These are phyloP conservation scores for Actinernus sp. DNA, from an alignment of 92 coral and sea anemone genomes.

Conservation along the genomic window DNA sequence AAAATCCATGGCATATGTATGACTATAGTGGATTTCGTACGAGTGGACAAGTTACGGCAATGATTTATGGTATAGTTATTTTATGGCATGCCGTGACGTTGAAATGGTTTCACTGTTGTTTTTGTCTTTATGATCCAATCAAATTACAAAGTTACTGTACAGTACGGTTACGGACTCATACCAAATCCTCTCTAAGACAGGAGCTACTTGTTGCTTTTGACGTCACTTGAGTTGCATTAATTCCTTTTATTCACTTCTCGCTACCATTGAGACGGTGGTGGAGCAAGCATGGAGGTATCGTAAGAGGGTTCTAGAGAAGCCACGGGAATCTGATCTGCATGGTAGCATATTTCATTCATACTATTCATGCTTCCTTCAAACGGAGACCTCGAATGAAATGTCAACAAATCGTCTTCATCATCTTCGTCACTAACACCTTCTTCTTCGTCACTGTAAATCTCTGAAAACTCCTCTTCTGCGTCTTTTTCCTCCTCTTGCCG, in stretches of 20 bases:
- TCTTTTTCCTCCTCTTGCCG: slow-evolving; percentile 22
- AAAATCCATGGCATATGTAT: too few species aligned
- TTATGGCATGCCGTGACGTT: too few species aligned
- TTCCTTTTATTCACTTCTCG: neutral
- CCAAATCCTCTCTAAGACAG: neutral
- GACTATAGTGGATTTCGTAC: too few species aligned
- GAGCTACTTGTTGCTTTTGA: neutral
- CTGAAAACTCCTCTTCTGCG: slow-evolving; percentile 11
- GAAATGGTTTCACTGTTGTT: too few species aligned
- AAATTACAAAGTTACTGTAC: too few species aligned
- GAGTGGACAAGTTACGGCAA: too few species aligned
- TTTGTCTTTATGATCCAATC: too few species aligned
- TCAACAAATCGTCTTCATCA: slow-evolving; percentile 1
- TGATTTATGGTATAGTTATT: too few species aligned
- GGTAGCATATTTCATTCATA: slow-evolving; percentile 22
- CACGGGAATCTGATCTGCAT: slow-evolving; percentile 6
- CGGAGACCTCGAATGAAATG: slow-evolving; percentile 17
- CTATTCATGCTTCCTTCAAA: slow-evolving; percentile 21
- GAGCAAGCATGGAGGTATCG: neutral
- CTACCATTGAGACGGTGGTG: neutral
- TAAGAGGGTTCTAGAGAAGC: neutral
- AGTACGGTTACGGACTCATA: neutral
- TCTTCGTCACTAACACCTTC: slow-evolving; percentile 34
- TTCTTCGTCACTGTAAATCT: slow-evolving; percentile 29
- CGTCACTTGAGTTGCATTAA: neutral